Conservation (phyloP, 2,797 vertebrate species). For the Rhabdomys pumilio region DNA sequence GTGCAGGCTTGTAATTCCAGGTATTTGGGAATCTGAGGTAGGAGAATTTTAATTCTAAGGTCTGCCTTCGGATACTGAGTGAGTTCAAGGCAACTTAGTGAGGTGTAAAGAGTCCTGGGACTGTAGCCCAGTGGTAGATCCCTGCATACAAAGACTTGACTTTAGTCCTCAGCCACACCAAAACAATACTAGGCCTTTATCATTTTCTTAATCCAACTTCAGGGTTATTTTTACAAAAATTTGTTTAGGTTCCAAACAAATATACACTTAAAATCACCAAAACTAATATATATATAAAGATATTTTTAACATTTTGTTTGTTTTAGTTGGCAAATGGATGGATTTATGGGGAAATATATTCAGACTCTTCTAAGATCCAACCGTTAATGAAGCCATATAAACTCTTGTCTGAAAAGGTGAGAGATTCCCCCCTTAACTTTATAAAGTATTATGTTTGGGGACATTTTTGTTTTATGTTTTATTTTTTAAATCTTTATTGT, state of each 20-base stretch:
- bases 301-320: conserved; percentile 69
- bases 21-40: background rate
- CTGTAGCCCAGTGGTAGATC: background rate
- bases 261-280: background rate
- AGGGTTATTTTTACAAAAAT: background rate
- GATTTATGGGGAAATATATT: conserved; percentile 94
- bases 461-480: background rate
- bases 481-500: background rate
- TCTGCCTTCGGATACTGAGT: background rate
- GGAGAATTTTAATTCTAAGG: background rate
- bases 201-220: conserved; percentile 1
- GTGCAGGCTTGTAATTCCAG: background rate
- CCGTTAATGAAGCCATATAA: conserved; percentile 96
- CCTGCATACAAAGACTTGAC: background rate
- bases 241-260: background rate
- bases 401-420: conserved; percentile 96
- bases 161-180: too few species aligned
- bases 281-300: background rate
- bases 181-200: background rate
- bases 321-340: conserved; percentile 95
- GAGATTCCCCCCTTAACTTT: background rate
- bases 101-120: too few species aligned
- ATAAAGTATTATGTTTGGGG: background rate
- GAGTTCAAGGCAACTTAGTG: background rate
- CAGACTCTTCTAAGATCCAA: conserved; percentile 94